Evolutionary conservation across 2,113 vertebrate species (phyloP).

Genomic region (Cephalopholis sonnerati): DNA sequence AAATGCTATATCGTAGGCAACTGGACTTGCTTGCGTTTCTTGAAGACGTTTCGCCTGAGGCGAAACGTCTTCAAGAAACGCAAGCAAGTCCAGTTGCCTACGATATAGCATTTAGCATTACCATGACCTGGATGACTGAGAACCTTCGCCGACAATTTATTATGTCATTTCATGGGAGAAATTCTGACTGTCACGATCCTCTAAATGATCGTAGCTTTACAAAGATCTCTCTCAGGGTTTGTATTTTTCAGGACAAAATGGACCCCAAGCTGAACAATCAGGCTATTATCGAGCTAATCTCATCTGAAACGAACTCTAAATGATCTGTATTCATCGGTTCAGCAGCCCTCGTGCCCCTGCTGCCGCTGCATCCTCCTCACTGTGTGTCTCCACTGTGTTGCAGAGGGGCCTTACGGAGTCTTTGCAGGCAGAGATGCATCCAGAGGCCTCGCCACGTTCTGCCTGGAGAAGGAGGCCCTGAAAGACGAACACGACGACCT

Average conservation of each 20-base stretch:
- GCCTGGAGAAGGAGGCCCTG: constrained; percentile 94
- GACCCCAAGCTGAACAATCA: neutral
- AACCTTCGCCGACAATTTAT: too few species aligned
- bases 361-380: neutral
- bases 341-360: too few species aligned
- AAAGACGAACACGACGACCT: constrained; percentile 95
- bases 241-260: too few species aligned
- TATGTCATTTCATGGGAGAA: too few species aligned
- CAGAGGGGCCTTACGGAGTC: constrained; percentile 96
- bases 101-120: too few species aligned
- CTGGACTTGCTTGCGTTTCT: too few species aligned
- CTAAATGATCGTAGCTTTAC: neutral
- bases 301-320: neutral
- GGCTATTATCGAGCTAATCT: neutral
- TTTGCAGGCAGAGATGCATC: constrained; percentile 98
- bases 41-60: too few species aligned
- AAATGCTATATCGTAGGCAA: too few species aligned
- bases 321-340: neutral
- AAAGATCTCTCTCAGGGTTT: neutral
- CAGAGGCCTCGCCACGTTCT: constrained; percentile 96
- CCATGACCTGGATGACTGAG: too few species aligned
- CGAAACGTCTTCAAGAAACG: too few species aligned
- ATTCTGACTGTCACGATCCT: too few species aligned
- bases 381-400: constrained; percentile 51
- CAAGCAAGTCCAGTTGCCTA: too few species aligned